Percentiles rank a stretch among this genome's conserved stretches.
These are phyloP conservation scores for Bactericera cockerelli DNA, from an alignment of 1,140 invertebrate species.

Conservation along the genomic window DNA sequence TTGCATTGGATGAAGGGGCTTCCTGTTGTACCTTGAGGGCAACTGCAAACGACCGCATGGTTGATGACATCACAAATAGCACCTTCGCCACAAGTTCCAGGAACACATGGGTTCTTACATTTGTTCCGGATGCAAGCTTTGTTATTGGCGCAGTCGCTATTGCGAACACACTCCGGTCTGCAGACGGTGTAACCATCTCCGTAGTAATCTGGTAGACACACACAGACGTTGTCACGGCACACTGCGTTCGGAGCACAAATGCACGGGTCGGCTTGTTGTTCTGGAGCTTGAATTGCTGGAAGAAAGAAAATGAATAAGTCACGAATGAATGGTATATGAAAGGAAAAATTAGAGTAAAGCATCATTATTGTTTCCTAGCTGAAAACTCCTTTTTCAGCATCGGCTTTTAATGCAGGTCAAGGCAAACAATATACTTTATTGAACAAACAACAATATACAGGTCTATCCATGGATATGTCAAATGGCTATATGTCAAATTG, in stretches of 20 bases:
- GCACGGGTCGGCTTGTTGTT: slow-evolving; percentile 53
- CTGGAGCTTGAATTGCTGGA: slow-evolving; percentile 22
- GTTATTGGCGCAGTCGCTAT: slow-evolving; percentile 50
- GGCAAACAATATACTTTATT: no score
- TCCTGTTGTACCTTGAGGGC: slow-evolving; percentile 54
- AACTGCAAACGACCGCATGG: slow-evolving; percentile 55
- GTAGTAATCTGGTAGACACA: slow-evolving; percentile 53
- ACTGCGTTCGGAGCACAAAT: slow-evolving; percentile 65
- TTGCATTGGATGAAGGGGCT: slow-evolving; percentile 49
- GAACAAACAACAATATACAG: no score
- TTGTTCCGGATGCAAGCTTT: slow-evolving; percentile 58
- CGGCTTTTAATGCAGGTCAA: no score
- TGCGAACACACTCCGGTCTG: slow-evolving; percentile 59
- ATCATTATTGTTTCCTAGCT: not conserved
- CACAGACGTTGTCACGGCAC: slow-evolving; percentile 55
- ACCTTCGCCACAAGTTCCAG: slow-evolving; percentile 54
- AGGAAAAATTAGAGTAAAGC: not conserved
- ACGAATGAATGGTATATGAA: not conserved
- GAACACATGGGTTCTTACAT: slow-evolving; percentile 60
- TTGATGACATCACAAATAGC: slow-evolving; percentile 57
- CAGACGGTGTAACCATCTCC: slow-evolving; percentile 57
- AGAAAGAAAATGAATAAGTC: slow-evolving; percentile 23
- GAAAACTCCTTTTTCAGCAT: no score
- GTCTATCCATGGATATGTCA: no score
- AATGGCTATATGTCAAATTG: no score